Conservation (phyloP, 2,797 vertebrate species). For the Ctenopoma kingsleyae region DNA sequence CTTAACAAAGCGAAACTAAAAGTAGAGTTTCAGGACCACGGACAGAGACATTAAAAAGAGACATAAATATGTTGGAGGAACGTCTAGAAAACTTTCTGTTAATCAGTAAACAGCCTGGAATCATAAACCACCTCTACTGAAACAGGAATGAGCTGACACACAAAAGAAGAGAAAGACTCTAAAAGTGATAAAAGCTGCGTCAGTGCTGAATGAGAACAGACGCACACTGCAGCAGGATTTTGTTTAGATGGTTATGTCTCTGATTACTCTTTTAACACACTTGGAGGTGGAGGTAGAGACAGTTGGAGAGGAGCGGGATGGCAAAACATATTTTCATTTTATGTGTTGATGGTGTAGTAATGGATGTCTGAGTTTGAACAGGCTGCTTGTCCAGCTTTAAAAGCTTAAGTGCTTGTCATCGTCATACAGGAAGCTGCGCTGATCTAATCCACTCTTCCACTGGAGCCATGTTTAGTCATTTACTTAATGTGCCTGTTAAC, state of each 20-base stretch:
- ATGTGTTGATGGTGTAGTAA: constrained; percentile 15
- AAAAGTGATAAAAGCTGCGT: constrained; percentile 4
- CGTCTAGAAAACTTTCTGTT: not conserved
- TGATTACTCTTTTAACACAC: not conserved
- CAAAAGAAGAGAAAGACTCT: not conserved
- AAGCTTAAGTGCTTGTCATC: not conserved
- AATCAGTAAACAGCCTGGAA: not conserved
- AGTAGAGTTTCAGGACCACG: constrained; percentile 22
- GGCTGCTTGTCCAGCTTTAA: constrained; percentile 2
- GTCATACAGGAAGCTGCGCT: not conserved
- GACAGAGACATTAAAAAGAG: constrained; percentile 11
- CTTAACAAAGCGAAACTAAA: too few species aligned
- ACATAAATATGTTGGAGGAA: too few species aligned
- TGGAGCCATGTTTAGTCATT: not conserved
- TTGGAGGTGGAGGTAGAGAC: not conserved
- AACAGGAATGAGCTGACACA: constrained; percentile 7
- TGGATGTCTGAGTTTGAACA: constrained; percentile 1
- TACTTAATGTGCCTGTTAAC: not conserved
- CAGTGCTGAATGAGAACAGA: constrained; percentile 1
- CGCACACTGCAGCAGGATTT: not conserved
- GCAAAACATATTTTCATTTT: not conserved
- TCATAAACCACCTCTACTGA: constrained; percentile 6
- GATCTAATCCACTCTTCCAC: constrained; percentile 3
- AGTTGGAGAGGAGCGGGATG: not conserved
- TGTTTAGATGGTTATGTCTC: constrained; percentile 1